Conservation (phyloP, 2,888 invertebrate genomes). For the Cheilosia vernalis region DNA sequence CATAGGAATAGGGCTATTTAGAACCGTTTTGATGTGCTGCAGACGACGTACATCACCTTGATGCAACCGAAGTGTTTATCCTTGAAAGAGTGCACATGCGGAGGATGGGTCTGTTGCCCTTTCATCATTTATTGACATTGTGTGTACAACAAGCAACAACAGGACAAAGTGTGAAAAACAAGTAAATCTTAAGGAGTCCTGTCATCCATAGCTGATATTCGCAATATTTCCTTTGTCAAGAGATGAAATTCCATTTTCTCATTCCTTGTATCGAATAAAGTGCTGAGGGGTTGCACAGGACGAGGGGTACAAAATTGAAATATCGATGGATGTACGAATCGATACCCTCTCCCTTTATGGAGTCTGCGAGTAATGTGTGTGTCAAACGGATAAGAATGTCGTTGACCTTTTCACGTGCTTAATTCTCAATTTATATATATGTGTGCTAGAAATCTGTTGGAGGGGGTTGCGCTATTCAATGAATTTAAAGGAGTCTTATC, state of each 20-base stretch:
- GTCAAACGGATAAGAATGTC: slow-evolving; percentile 61
- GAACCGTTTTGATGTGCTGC: slow-evolving; percentile 52
- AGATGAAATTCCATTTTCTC: slow-evolving; percentile 46
- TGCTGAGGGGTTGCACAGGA: slow-evolving; percentile 21
- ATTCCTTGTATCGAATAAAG: slow-evolving; percentile 35
- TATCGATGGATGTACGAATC: slow-evolving; percentile 36
- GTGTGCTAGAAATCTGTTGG: slow-evolving; percentile 19
- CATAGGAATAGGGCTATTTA: slow-evolving; percentile 42
- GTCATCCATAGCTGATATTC: slow-evolving; percentile 61
- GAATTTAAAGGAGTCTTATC: background rate
- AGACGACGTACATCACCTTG: slow-evolving; percentile 64
- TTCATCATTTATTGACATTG: slow-evolving; percentile 20
- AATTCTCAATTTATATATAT: slow-evolving; percentile 24
- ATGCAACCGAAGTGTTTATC: slow-evolving; percentile 54
- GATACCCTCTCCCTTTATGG: slow-evolving; percentile 8
- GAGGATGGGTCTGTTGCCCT: background rate
- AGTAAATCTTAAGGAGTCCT: slow-evolving; percentile 68
- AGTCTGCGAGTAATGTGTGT: slow-evolving; percentile 54
- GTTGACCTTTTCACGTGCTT: slow-evolving; percentile 47
- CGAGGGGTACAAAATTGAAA: slow-evolving; percentile 16
- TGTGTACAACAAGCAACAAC: background rate
- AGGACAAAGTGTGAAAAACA: slow-evolving; percentile 11
- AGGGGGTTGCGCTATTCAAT: background rate
- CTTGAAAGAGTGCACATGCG: slow-evolving; percentile 40
- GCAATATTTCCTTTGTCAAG: slow-evolving; percentile 53